These are phyloP conservation scores for Suncus etruscus DNA, from an alignment of 2,113 vertebrate genomes.

Conservation along the genomic window DNA sequence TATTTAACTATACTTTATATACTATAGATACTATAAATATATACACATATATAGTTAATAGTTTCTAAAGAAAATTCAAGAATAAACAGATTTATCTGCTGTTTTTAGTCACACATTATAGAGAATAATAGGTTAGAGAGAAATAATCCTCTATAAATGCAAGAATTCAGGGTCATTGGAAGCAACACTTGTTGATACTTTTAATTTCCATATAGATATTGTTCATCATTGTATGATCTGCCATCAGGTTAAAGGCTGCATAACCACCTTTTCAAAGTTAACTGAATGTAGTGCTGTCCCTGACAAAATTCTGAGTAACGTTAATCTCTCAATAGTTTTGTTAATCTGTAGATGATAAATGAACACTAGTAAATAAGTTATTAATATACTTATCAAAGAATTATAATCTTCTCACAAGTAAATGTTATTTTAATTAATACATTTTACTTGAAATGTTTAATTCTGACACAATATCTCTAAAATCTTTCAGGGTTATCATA, in stretches of 20 bases:
- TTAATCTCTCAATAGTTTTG: conserved; percentile 45
- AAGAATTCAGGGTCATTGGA: conserved; percentile 31
- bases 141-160: not conserved
- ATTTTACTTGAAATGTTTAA: conserved; percentile 54
- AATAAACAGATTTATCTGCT: conserved; percentile 56
- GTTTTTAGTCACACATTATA: conserved; percentile 29
- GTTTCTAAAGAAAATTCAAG: conserved; percentile 58
- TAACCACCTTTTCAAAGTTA: not conserved
- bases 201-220: conserved; percentile 51
- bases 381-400: not conserved
- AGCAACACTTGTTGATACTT: conserved; percentile 30
- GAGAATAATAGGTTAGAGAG: conserved; percentile 50
- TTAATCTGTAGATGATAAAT: conserved; percentile 38
- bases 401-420: not conserved
- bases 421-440: not conserved
- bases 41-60: not conserved
- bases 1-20: too few species aligned
- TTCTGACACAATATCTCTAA: conserved; percentile 52
- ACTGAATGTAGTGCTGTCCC: not conserved
- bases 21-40: not conserved
- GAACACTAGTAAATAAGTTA: conserved; percentile 41
- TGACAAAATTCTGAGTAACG: not conserved
- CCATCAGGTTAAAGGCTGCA: not conserved
- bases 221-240: not conserved
- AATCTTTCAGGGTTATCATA: not conserved